Percentiles rank a stretch among this genome's conserved stretches.
phyloP scores from a whole-genome alignment of 2,888 invertebrate species.

The Tribolium freemani region DNA sequence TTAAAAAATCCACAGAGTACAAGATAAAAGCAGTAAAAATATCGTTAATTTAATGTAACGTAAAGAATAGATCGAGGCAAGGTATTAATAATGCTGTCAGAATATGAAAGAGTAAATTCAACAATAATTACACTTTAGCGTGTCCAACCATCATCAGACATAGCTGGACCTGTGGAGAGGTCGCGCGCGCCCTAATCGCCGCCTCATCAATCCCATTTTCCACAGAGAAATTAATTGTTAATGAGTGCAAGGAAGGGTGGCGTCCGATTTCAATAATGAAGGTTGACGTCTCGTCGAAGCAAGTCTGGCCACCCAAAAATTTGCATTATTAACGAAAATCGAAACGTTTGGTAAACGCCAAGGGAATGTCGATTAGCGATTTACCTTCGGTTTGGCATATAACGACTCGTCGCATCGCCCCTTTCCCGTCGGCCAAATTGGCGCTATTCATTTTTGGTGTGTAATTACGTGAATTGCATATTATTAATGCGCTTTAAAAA shows the following conservation, averaged over 20 bases:
- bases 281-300: constrained; percentile 20
- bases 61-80: constrained; percentile 55
- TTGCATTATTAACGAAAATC: constrained; percentile 31
- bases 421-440: constrained; percentile 60
- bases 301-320: constrained; percentile 12
- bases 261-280: constrained; percentile 28
- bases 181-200: constrained; percentile 40
- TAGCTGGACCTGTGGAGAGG: constrained; percentile 52
- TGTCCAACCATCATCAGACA: constrained; percentile 59
- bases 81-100: constrained; percentile 63
- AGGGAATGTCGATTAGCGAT: constrained; percentile 24
- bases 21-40: constrained; percentile 47
- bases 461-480: constrained; percentile 64
- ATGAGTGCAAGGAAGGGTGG: constrained; percentile 26
- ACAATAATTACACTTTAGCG: constrained; percentile 64
- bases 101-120: constrained; percentile 61
- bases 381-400: constrained; percentile 2
- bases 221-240: constrained; percentile 38
- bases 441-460: constrained; percentile 60
- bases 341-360: constrained; percentile 10
- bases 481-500: constrained; percentile 55
- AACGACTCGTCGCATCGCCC: constrained; percentile 40
- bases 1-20: constrained; percentile 15
- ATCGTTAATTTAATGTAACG: constrained; percentile 61
- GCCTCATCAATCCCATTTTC: constrained; percentile 40